Percentiles rank a stretch among this genome's conserved stretches.
Evolutionary conservation across 2,797 vertebrate species (phyloP).

Genomic region (Phylloscopus collybita): DNA sequence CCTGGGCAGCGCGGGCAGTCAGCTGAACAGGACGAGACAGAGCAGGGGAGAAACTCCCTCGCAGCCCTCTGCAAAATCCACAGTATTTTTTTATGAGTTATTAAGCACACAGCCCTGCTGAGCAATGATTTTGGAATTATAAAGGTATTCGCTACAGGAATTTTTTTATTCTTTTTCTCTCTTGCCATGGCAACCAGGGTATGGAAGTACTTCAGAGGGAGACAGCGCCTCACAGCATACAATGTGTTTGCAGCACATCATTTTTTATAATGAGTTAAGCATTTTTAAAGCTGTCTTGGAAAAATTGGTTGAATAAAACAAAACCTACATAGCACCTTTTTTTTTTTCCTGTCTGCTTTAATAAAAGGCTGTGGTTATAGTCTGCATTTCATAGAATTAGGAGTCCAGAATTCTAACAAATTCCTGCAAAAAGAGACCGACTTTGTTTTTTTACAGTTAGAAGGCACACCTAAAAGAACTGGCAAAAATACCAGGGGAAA

Average conservation of each 20-base stretch:
- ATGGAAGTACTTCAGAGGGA: slow-evolving; percentile 18
- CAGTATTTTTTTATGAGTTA: slow-evolving; percentile 21
- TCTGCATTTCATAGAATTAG: neutral
- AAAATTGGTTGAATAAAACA: neutral
- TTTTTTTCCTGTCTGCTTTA: neutral
- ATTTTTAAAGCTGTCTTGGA: slow-evolving; percentile 16
- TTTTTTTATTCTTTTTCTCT: slow-evolving; percentile 52
- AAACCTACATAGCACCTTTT: neutral
- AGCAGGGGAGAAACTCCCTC: neutral
- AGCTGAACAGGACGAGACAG: neutral
- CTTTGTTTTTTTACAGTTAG: neutral
- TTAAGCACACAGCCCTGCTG: slow-evolving; percentile 45
- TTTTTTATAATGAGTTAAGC: neutral
- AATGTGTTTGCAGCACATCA: slow-evolving; percentile 23
- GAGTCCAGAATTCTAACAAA: neutral
- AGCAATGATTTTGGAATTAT: slow-evolving; percentile 49
- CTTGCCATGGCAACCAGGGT: slow-evolving; percentile 63
- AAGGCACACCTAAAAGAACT: neutral
- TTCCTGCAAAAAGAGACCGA: neutral
- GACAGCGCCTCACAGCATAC: neutral
- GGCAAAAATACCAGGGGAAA: neutral
- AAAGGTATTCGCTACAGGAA: slow-evolving; percentile 46
- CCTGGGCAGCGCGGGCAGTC: neutral
- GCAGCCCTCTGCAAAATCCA: neutral
- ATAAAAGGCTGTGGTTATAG: neutral